Conservation (phyloP, 2,113 vertebrate genomes). For the Ginglymostoma cirratum region DNA sequence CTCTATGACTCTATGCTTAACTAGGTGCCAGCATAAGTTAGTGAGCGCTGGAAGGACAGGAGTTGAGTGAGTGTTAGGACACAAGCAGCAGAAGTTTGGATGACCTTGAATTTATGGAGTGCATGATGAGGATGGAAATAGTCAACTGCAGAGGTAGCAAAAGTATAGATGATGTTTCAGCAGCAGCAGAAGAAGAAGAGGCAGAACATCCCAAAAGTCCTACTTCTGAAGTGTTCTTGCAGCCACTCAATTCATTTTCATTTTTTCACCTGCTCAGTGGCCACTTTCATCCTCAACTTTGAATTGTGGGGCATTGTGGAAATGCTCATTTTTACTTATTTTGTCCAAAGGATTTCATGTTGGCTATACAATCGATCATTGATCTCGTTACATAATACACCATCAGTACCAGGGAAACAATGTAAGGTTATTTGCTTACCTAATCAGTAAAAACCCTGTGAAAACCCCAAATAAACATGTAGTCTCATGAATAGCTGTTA, state of each 20-base stretch:
- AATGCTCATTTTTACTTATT: background rate
- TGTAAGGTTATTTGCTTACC: background rate
- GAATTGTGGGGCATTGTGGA: background rate
- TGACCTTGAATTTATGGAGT: too few species aligned
- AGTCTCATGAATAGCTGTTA: background rate
- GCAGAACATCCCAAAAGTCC: background rate
- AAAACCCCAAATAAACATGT: background rate
- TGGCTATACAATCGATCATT: background rate
- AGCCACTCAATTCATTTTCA: background rate
- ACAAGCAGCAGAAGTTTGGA: too few species aligned
- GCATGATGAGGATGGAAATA: background rate
- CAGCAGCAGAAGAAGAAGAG: background rate
- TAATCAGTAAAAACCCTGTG: background rate
- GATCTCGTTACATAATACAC: background rate
- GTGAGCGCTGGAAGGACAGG: too few species aligned
- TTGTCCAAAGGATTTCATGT: background rate
- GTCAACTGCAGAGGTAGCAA: background rate
- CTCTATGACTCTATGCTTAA: too few species aligned
- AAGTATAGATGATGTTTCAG: background rate
- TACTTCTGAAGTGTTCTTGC: background rate
- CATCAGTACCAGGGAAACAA: background rate
- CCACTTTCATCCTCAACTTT: background rate
- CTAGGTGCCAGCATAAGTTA: too few species aligned
- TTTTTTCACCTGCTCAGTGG: background rate
- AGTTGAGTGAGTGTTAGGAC: too few species aligned